Conservation (phyloP, 2,888 invertebrate species). For the Melanchra persicariae region DNA sequence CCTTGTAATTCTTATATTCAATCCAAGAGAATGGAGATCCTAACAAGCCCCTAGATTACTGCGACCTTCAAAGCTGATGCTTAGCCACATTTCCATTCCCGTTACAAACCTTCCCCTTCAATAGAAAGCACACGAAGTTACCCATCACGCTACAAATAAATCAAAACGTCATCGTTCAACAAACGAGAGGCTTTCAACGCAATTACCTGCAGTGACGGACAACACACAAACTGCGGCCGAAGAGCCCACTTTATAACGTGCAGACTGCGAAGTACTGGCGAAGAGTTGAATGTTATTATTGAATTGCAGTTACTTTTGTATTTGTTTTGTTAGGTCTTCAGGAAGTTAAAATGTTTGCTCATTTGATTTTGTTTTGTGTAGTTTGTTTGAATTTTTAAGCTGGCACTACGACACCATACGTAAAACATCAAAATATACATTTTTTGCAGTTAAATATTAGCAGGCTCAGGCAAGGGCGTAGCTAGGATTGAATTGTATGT, state of each 20-base stretch:
- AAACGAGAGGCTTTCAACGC: constrained; percentile 66
- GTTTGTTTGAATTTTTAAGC: neutral
- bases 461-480: too few species aligned
- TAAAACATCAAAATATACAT: too few species aligned
- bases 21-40: neutral
- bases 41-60: neutral
- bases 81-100: constrained; percentile 31
- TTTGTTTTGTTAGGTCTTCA: constrained; percentile 39
- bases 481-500: too few species aligned
- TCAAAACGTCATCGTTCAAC: constrained; percentile 67
- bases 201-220: constrained; percentile 66
- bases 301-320: constrained; percentile 39
- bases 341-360: constrained; percentile 15
- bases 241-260: constrained; percentile 64
- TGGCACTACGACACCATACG: neutral
- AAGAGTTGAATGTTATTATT: constrained; percentile 57
- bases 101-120: constrained; percentile 40
- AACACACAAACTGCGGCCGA: constrained; percentile 50
- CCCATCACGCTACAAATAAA: constrained; percentile 68
- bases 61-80: constrained; percentile 34
- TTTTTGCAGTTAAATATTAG: neutral
- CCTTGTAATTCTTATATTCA: neutral
- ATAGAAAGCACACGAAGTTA: constrained; percentile 64
- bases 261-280: constrained; percentile 49
- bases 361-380: neutral